phyloP scores from a whole-genome alignment of 2,113 vertebrate genomes.

The Ancistrus triradiatus region DNA sequence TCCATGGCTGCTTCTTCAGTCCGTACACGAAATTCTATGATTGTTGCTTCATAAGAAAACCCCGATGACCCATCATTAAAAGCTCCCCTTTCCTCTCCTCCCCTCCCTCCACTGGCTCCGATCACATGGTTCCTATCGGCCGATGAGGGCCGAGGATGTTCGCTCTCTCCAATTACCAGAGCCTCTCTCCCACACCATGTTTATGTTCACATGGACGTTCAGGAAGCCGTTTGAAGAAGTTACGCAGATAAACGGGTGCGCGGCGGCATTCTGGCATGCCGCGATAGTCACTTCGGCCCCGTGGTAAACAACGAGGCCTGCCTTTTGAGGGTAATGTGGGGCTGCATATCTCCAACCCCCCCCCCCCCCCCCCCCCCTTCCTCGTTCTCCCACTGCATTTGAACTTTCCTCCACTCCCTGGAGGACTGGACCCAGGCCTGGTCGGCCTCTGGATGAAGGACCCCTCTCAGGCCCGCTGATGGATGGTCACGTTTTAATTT shows the following conservation, averaged over 20 bases:
- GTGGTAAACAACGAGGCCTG: slow-evolving; percentile 48
- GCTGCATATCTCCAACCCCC: slow-evolving; percentile 10
- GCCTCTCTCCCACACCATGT: slow-evolving; percentile 49
- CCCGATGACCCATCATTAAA: too few relatives aligned
- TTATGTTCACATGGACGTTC: slow-evolving; percentile 61
- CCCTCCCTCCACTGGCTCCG: slow-evolving; percentile 12
- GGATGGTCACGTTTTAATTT: slow-evolving; percentile 34
- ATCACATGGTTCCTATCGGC: slow-evolving; percentile 32
- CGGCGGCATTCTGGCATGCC: slow-evolving; percentile 40
- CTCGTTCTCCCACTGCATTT: slow-evolving; percentile 3
- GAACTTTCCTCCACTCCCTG: slow-evolving; percentile 45
- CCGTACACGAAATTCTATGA: too few relatives aligned
- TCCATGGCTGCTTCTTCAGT: too few relatives aligned
- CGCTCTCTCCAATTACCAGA: slow-evolving; percentile 38
- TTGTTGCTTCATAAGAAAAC: too few relatives aligned
- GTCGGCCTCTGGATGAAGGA: slow-evolving; percentile 33
- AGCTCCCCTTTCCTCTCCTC: too few relatives aligned
- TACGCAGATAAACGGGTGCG: slow-evolving; percentile 49
- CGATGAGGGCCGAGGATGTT: slow-evolving; percentile 29
- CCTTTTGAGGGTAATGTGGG: slow-evolving; percentile 33
- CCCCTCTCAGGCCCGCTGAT: slow-evolving; percentile 34
- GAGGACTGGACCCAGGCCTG: slow-evolving; percentile 36
- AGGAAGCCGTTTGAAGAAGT: slow-evolving; percentile 65
- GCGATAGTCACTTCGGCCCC: slow-evolving; percentile 34
- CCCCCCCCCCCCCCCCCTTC: background rate